These are phyloP conservation scores for Fukomys damarensis DNA, from an alignment of 2,113 vertebrate species.

Conservation along the genomic window DNA sequence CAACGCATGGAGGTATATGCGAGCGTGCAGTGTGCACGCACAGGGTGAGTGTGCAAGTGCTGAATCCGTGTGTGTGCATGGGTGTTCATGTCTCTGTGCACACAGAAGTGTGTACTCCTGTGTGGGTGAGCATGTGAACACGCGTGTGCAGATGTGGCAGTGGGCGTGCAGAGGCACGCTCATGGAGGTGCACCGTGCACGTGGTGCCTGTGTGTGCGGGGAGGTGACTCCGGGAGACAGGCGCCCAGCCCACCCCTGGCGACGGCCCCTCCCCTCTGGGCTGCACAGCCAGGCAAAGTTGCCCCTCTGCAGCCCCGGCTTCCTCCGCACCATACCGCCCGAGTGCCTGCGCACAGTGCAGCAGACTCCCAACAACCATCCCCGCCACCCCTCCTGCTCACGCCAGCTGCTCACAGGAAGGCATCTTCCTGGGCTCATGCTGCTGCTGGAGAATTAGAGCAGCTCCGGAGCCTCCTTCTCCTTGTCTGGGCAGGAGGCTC, in stretches of 20 bases:
- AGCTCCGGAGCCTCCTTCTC: fast-evolving
- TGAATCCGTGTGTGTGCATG: neutral
- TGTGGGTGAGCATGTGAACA: neutral
- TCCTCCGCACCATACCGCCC: too few relatives aligned
- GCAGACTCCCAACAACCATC: neutral
- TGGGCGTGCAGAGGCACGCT: too few relatives aligned
- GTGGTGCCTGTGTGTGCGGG: fast-evolving
- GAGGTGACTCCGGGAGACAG: neutral
- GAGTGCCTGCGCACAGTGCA: too few relatives aligned
- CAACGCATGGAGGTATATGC: too few relatives aligned
- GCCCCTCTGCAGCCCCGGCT: too few relatives aligned
- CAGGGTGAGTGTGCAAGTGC: neutral
- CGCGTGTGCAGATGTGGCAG: neutral
- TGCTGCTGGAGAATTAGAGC: neutral
- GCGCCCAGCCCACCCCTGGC: neutral
- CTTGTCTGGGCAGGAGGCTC: neutral
- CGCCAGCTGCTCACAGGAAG: fast-evolving
- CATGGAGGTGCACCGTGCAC: fast-evolving
- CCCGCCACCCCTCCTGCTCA: neutral
- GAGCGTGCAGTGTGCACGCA: neutral
- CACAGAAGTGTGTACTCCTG: neutral
- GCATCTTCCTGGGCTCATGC: neutral
- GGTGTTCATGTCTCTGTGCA: too few relatives aligned
- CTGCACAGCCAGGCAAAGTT: too few relatives aligned
- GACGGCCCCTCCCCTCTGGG: too few relatives aligned